Conservation (phyloP, 2,888 invertebrate species). For the Caenorhabditis sp. region DNA sequence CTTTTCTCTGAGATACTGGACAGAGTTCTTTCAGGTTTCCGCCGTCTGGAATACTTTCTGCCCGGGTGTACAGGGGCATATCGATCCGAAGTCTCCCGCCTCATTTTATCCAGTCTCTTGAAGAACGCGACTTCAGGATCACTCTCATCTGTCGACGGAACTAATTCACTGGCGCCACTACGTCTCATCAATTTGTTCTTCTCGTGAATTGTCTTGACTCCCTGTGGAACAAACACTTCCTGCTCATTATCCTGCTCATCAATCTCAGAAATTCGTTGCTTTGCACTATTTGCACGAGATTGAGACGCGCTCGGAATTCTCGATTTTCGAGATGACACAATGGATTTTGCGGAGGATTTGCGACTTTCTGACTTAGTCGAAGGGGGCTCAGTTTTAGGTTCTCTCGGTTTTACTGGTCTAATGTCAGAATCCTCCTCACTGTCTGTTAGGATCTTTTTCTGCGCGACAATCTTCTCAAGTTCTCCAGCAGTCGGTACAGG, state of each 20-base stretch:
- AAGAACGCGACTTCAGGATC: constrained; percentile 60
- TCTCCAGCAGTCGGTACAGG: constrained; percentile 3
- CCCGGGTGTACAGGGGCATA: constrained; percentile 23
- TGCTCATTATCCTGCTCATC: constrained; percentile 46
- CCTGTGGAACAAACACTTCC: constrained; percentile 49
- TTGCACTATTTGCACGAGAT: constrained; percentile 31
- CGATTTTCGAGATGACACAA: constrained; percentile 33
- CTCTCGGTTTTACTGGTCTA: constrained; percentile 22
- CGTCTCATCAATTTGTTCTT: constrained; percentile 16
- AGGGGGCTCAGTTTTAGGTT: constrained; percentile 11
- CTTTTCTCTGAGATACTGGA: constrained; percentile 70
- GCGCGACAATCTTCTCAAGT: constrained; percentile 8
- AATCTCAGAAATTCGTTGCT: constrained; percentile 33
- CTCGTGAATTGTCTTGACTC: constrained; percentile 29
- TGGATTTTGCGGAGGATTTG: constrained; percentile 51
- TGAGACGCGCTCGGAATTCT: constrained; percentile 40
- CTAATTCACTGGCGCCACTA: constrained; percentile 27
- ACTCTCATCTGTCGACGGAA: constrained; percentile 56
- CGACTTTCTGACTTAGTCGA: constrained; percentile 30
- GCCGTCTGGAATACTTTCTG: constrained; percentile 14
- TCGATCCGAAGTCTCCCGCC: constrained; percentile 22
- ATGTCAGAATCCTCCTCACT: constrained; percentile 42
- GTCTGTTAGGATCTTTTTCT: background rate
- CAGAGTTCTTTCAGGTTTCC: constrained; percentile 55
- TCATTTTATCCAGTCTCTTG: constrained; percentile 53